Base-by-base conservation (phyloP, 2,888 invertebrate genomes). In the Lasioglossum marginatum region DNA sequence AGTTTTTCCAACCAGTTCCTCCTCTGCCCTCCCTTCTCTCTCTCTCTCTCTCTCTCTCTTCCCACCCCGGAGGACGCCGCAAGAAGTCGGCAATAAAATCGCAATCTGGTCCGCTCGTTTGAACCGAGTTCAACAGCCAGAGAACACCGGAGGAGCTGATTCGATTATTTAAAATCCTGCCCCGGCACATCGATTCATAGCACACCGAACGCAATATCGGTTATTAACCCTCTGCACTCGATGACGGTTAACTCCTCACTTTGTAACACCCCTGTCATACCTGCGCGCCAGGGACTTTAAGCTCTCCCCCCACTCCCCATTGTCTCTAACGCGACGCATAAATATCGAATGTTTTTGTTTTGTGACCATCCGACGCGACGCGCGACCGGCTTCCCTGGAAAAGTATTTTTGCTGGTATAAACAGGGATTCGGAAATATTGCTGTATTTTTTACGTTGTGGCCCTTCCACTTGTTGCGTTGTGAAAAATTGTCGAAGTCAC, bases 21-120 rank as follows among this genome's bases (percentile, higher is more conserved):
- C 16, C 60, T 16, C 63, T 0, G 27, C 3, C 27, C n/a, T 12
- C n/a, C n/a, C n/a, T 16, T 0, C 8, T 8, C 12, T n/a, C 27
- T n/a, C n/a, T n/a, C 14, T 4, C 45, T 4, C 12, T 27, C 16
- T 5, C 48, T 16, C 6, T 4, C 19, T 4, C 48, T 23, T 8
- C 48, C 1, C 3, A 1, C 4, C 8, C 31, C 16, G 63, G 16
- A 27, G 8, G 1, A 8, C 4, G 27, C 40, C 45, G 37, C 77
- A 72, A 72, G 16, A 72, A 66, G 40, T 40, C 16, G 27, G 40
- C 48, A 74, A 68, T 73, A 66, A 68, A 80, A 71, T 31, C 48
- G 71, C 40, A 31, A 72, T 43, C 71, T 23, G 37, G 19, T 23
- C n/a, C 43, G 57, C 14, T 31, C 31, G 45, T 72, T 79, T 60